Evolutionary conservation across 2,888 invertebrate species (phyloP), one percentile per base, ranked within the genome.

Genomic region (Melinaea menophilus): DNA sequence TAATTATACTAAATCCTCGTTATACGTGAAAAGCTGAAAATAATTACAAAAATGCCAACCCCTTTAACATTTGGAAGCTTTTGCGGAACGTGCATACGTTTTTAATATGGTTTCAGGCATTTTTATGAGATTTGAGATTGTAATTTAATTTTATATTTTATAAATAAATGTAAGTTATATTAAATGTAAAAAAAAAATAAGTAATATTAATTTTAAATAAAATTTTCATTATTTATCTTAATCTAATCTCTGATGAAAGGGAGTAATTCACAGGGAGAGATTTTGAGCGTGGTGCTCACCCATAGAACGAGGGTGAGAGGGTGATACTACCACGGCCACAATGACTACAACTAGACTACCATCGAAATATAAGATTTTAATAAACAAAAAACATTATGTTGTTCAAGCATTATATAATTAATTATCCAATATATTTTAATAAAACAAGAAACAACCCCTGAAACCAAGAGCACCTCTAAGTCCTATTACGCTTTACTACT

Each of bases 1-100:
- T 74, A 74, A 73, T 74, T 73, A 74, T 71, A 71, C 67, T 71
- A 70, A 71, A 73, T 72, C 73, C 72, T 70, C 70, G 69, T 72
- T 69, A 71, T 67, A 70, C 68, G 68, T 69, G 70, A 72, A 71
- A 74, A 73, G 71, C 70, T 66, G 68, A 66, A 72, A 71, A 74
- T 71, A 73, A 74, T 73, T 72, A 71, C 69, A 56, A 62, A 65
- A 61, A 67, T 48, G 48, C 55, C 62, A 60, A 61, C 62, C 65
- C 60, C 46, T 59, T 63, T 62, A 54, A n/a, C 62, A 35, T 48
- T 51, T 35, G 58, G 13, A 56, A 61, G 58, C 58, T 65, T 63
- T 65, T 62, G 57, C 37, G 55, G 56, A 46, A 47, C 55, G 35
- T 61, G 47, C 48, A n/a, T 59, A 61, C 56, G 58, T 56, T 63